Conservation (phyloP, 2,113 vertebrate genomes). For the Thomomys bottae region DNA sequence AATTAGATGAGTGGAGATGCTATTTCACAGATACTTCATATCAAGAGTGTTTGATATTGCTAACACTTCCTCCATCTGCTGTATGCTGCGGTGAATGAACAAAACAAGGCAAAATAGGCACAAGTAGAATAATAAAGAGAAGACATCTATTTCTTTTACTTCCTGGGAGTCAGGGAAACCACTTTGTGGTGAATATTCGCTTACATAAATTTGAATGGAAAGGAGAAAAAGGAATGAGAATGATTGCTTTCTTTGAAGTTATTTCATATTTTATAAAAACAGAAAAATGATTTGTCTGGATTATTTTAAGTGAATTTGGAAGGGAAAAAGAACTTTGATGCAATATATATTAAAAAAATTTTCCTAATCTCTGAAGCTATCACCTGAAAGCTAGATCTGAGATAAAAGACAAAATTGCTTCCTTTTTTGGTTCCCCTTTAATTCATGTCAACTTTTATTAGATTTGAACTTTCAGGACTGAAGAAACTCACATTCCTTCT, state of each 20-base stretch:
- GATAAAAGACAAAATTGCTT: conserved; percentile 74
- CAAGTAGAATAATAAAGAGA: conserved; percentile 19
- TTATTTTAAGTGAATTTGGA: conserved; percentile 51
- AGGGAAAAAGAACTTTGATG: conserved; percentile 48
- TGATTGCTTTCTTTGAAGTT: conserved; percentile 54
- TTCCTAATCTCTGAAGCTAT: conserved; percentile 53
- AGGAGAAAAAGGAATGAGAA: neutral
- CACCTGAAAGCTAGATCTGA: conserved; percentile 45
- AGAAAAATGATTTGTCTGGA: conserved; percentile 5
- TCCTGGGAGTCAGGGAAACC: neutral
- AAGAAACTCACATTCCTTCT: conserved; percentile 42
- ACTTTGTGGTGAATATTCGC: neutral
- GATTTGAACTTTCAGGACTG: conserved; percentile 47
- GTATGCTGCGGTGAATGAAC: neutral
- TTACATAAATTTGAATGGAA: neutral
- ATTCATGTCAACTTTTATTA: conserved; percentile 73
- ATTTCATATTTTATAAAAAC: conserved; percentile 20
- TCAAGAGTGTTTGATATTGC: neutral
- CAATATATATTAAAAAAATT: conserved; percentile 40
- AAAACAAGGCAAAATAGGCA: neutral
- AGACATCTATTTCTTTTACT: neutral
- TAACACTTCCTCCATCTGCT: neutral
- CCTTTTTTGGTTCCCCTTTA: conserved; percentile 57
- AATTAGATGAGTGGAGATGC: too few relatives aligned
- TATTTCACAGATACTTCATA: neutral